Percentiles rank a stretch among this genome's conserved stretches.
These are phyloP conservation scores for Marcusenius ussheri DNA, from an alignment of 2,113 vertebrate species.

Conservation along the genomic window DNA sequence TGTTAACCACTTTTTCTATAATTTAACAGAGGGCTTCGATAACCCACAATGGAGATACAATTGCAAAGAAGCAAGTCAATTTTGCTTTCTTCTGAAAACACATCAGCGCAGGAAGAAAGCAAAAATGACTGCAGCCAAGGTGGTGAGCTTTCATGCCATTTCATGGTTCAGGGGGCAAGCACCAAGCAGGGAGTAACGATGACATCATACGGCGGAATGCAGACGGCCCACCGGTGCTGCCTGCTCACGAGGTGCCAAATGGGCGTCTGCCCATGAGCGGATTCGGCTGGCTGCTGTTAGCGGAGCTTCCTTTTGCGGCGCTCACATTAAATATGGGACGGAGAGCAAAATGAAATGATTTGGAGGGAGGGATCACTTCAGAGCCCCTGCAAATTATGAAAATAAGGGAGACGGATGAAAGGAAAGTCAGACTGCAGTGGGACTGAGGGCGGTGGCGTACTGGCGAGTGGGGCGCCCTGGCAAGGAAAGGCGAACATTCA, in stretches of 20 bases:
- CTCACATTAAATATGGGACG: neutral
- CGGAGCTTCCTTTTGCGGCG: neutral
- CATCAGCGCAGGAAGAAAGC: neutral
- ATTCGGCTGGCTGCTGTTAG: neutral
- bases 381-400: neutral
- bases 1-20: neutral
- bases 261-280: neutral
- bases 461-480: neutral
- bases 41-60: neutral
- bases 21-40: constrained; percentile 3
- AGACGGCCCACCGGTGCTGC: neutral
- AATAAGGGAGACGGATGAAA: neutral
- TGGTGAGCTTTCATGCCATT: neutral
- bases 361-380: neutral
- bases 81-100: neutral
- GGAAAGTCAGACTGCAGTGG: neutral
- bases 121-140: neutral
- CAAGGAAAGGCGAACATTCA: neutral
- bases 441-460: neutral
- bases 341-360: neutral
- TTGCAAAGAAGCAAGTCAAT: neutral
- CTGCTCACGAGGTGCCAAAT: neutral
- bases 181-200: neutral
- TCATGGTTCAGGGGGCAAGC: neutral
- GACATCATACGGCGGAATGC: neutral